Base-by-base conservation (phyloP, 2,113 vertebrate species). In the Dermatemys mawii region DNA sequence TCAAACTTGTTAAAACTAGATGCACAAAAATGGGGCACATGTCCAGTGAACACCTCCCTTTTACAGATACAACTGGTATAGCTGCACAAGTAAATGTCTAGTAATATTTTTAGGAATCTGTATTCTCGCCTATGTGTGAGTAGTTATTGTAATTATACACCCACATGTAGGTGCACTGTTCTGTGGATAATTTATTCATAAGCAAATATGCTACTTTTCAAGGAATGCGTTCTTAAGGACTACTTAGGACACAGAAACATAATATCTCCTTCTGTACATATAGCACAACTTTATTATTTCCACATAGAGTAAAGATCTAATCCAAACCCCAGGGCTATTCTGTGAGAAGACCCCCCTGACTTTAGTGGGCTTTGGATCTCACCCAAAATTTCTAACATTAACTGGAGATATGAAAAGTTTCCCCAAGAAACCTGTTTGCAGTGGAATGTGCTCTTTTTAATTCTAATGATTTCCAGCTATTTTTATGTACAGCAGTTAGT, bases 401-500 rank as follows among this genome's bases (percentile, higher is more conserved):
- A 27, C 49, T 55, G n/a, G 44, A 86, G 44, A 49, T 27, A 73
- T 81, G 11, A 78, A 60, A 60, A 17, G 16, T 27, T 44, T 81
- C 10, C 57, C 41, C 51, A 93, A 79, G 75, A 90, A 80, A 10
- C 46, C 63, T 90, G 3, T 81, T 89, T 89, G 41, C 63, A 88
- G 53, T 57, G 44, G 41, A 84, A 78, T 29, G 38, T 26, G 11
- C 55, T 91, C 14, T 83, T 92, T 93, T 92, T 84, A 94, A 91
- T 93, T 96, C 81, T 84, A 96, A 95, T 83, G 86, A 93, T 96
- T 94, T 81, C 55, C 24, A 11, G 54, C 14, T 93, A 96, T 93
- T 98, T 98, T 96, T 95, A 94, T 87, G 78, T 92, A 95, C 89
- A 96, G 95, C 93, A 93, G 82, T 97, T 97, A 92, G 96, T 95